A percentile compares a stretch with the other conserved stretches of the same genome.
These are phyloP conservation scores for Calameuta pallipes DNA, from an alignment of 2,888 invertebrate species.

Conservation along the genomic window DNA sequence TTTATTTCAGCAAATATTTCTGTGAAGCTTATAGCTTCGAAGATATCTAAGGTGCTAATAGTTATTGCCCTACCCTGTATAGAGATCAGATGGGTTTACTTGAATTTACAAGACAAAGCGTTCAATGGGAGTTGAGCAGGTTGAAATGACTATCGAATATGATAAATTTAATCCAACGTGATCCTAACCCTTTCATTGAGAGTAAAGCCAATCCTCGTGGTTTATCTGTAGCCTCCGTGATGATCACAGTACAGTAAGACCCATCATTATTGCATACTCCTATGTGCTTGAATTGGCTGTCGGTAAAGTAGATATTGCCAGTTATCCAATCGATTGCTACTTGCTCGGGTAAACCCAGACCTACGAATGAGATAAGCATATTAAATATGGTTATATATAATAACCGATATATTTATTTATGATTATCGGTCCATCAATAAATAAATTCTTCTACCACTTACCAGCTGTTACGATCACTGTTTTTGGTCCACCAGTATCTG, in stretches of 20 bases:
- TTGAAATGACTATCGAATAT: neutral
- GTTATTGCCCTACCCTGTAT: neutral
- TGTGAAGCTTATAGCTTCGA: too few species aligned
- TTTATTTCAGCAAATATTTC: too few species aligned
- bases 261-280: constrained; percentile 81
- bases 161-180: neutral
- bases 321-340: constrained; percentile 83
- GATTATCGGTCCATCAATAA: neutral
- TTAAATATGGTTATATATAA: neutral
- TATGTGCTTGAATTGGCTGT: constrained; percentile 76
- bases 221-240: constrained; percentile 72
- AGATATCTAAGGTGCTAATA: too few species aligned
- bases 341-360: constrained; percentile 80
- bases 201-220: constrained; percentile 79
- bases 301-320: constrained; percentile 85
- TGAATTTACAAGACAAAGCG: neutral
- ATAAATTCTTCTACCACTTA: constrained; percentile 29
- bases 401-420: neutral
- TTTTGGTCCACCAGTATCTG: constrained; percentile 72
- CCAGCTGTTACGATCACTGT: constrained; percentile 69
- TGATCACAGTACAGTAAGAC: constrained; percentile 73
- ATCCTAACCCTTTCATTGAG: constrained; percentile 73
- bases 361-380: constrained; percentile 48
- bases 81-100: neutral
- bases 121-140: neutral